A percentile compares a stretch with the other conserved stretches of the same genome.
These are phyloP conservation scores for Malurus cyaneus DNA, from an alignment of 2,113 vertebrate genomes.

Conservation along the genomic window DNA sequence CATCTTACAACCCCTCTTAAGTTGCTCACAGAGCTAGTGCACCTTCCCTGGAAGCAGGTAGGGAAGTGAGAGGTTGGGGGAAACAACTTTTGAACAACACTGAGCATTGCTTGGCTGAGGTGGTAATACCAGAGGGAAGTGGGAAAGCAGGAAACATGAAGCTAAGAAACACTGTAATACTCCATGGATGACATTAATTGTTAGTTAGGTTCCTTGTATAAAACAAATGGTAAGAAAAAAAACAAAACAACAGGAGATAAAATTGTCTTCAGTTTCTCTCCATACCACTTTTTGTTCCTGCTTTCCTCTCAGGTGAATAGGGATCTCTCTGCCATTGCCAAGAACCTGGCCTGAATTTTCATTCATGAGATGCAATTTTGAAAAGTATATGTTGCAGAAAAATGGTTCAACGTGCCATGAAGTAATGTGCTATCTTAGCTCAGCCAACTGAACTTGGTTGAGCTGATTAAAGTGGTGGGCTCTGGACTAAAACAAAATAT, in stretches of 20 bases:
- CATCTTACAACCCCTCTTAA: background rate
- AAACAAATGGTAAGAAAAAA: background rate
- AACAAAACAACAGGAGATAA: background rate
- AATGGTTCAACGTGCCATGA: background rate
- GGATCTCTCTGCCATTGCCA: background rate
- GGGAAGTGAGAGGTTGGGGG: background rate
- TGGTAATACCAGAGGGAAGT: background rate
- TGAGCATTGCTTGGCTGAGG: background rate
- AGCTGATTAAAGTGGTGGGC: background rate
- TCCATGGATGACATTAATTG: background rate
- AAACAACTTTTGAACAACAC: background rate
- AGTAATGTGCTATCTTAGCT: background rate
- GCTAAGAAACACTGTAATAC: background rate
- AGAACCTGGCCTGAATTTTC: background rate
- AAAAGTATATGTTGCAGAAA: background rate
- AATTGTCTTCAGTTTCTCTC: background rate
- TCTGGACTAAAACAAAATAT: background rate
- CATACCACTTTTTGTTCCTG: background rate
- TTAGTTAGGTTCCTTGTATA: background rate
- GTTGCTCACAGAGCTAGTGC: background rate
- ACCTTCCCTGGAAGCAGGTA: background rate
- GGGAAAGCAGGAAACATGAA: background rate
- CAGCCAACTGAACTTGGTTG: background rate
- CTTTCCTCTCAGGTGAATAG: background rate
- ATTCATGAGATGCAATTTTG: background rate